Conservation (phyloP, 2,797 vertebrate species). For the Syngnathus acus region DNA sequence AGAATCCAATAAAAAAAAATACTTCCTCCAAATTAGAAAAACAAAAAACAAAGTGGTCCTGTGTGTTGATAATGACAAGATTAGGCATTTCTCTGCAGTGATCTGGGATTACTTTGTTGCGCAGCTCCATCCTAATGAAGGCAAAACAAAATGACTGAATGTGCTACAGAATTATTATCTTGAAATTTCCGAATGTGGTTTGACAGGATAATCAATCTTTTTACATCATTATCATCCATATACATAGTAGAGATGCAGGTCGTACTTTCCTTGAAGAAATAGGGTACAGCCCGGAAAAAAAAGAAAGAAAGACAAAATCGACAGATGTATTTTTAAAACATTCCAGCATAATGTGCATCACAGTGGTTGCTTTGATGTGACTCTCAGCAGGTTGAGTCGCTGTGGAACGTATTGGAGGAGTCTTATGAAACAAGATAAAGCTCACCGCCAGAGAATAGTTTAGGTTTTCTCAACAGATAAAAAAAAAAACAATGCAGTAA, state of each 20-base stretch:
- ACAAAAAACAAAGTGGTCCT: too few relatives aligned
- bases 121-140: too few relatives aligned
- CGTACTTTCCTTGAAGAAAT: slow-evolving; percentile 31
- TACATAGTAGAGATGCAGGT: slow-evolving; percentile 21
- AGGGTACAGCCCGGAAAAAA: slow-evolving; percentile 9
- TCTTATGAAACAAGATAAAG: slow-evolving; percentile 58
- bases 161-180: too few relatives aligned
- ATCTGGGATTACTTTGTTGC: not conserved
- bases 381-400: slow-evolving; percentile 54
- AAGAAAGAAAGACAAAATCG: slow-evolving; percentile 15
- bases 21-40: too few relatives aligned
- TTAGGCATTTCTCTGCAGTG: not conserved
- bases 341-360: slow-evolving; percentile 34
- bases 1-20: too few relatives aligned
- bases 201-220: slow-evolving; percentile 23
- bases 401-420: slow-evolving; percentile 44
- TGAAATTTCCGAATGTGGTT: slow-evolving; percentile 6
- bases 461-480: slow-evolving; percentile 54
- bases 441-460: slow-evolving; percentile 51
- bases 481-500: slow-evolving; percentile 24
- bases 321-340: slow-evolving; percentile 55
- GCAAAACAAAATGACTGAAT: slow-evolving; percentile 2
- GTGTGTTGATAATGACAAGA: not conserved
- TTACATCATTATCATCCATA: slow-evolving; percentile 9
- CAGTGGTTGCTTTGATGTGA: slow-evolving; percentile 49